These are phyloP conservation scores for Lymantria monacha DNA, from an alignment of 2,888 invertebrate species.

Conservation along the genomic window DNA sequence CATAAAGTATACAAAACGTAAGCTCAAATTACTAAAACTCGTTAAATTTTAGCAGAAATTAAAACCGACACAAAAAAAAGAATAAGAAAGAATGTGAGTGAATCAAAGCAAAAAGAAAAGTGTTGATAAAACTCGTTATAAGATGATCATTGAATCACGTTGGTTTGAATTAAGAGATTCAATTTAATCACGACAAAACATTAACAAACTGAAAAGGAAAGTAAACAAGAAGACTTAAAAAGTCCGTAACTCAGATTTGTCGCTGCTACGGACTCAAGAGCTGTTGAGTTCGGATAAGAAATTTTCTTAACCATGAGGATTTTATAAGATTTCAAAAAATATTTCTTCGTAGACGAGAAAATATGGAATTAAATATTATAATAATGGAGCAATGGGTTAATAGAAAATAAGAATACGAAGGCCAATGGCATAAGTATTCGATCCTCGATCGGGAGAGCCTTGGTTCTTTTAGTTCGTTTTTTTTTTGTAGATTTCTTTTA, in stretches of 20 bases:
- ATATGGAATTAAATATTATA: conserved; percentile 13
- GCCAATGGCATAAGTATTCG: too few relatives aligned
- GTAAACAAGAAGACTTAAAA: conserved; percentile 50
- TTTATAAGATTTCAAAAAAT: conserved; percentile 50
- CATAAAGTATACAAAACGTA: too few relatives aligned
- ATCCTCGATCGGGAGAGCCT: too few relatives aligned
- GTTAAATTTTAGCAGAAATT: background rate
- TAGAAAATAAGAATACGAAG: too few relatives aligned
- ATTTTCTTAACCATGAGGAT: conserved; percentile 48
- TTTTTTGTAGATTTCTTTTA: too few relatives aligned
- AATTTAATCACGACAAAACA: conserved; percentile 39
- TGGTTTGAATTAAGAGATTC: conserved; percentile 34
- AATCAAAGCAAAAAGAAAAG: conserved; percentile 20
- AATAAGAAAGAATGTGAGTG: conserved; percentile 6
- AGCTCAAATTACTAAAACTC: background rate
- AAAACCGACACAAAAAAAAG: background rate
- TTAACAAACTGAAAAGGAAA: conserved; percentile 42
- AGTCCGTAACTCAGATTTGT: conserved; percentile 53
- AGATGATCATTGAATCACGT: conserved; percentile 29
- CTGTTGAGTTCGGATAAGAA: conserved; percentile 58
- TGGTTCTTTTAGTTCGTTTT: too few relatives aligned
- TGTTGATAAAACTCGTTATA: conserved; percentile 22
- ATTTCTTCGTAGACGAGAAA: conserved; percentile 28
- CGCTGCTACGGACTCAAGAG: conserved; percentile 42
- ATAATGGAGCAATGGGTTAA: too few relatives aligned